A percentile compares a stretch with the other conserved stretches of the same genome.
These are phyloP conservation scores for Chiridota heheva DNA, from an alignment of 35 echinoderm and acorn worm species.

Conservation along the genomic window DNA sequence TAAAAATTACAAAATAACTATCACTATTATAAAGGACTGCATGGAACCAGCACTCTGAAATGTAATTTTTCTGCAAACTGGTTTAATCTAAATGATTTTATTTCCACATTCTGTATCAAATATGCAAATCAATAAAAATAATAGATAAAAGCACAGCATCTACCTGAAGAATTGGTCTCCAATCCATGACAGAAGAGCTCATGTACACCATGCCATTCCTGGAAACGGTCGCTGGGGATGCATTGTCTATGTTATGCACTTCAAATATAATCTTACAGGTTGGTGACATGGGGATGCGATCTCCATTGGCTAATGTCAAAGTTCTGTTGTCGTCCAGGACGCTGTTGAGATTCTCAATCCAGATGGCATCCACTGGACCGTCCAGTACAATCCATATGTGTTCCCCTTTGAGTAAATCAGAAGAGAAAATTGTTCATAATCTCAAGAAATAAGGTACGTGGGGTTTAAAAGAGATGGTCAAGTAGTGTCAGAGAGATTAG, in stretches of 20 bases:
- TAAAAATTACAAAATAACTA: too few species aligned
- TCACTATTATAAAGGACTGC: too few species aligned
- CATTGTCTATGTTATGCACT: constrained; percentile 98
- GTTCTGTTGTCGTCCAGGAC: constrained; percentile 96
- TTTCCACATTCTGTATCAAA: too few species aligned
- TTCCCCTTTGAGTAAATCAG: constrained; percentile 77
- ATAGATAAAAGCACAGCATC: neutral
- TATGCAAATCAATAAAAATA: neutral
- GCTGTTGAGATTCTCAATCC: constrained; percentile 99
- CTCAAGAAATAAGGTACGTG: too few species aligned
- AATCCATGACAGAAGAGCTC: constrained; percentile 92
- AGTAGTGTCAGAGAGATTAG: too few species aligned
- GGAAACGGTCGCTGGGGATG: constrained; percentile 92
- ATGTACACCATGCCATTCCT: constrained; percentile 99
- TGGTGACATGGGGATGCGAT: constrained; percentile 94
- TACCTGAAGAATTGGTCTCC: constrained; percentile 77
- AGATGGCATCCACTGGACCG: constrained; percentile 96
- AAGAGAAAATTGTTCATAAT: too few species aligned
- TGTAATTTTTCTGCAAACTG: too few species aligned
- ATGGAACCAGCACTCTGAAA: too few species aligned
- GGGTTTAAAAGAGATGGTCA: too few species aligned
- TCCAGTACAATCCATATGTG: constrained; percentile 95
- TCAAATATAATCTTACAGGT: constrained; percentile 98
- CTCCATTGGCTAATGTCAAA: constrained; percentile 90
- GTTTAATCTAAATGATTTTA: too few species aligned